Evolutionary conservation across 2,113 vertebrate genomes (phyloP).

Genomic region (Paramormyrops kingsleyae): DNA sequence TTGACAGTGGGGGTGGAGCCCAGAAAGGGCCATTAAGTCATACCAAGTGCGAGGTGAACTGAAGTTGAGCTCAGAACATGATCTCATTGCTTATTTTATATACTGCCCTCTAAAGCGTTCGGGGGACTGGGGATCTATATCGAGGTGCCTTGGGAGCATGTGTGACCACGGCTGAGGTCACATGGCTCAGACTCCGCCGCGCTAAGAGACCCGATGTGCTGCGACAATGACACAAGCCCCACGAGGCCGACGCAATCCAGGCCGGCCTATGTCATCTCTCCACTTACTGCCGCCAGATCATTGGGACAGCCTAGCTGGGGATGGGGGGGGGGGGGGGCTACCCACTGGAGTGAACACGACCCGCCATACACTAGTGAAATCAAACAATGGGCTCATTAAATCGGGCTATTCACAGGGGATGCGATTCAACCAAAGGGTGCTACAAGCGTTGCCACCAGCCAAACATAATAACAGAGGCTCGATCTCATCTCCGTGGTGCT

Average conservation of each 20-base stretch:
- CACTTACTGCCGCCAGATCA: background rate
- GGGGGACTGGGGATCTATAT: constrained; percentile 15
- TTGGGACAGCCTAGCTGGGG: background rate
- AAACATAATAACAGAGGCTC: background rate
- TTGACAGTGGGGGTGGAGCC: background rate
- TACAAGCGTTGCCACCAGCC: background rate
- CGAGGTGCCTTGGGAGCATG: constrained; percentile 21
- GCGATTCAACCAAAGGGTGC: background rate
- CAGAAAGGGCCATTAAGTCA: background rate
- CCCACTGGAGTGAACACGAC: background rate
- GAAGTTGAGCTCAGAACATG: background rate
- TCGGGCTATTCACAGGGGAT: background rate
- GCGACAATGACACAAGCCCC: constrained; percentile 30
- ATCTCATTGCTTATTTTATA: constrained; percentile 15
- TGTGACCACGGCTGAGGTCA: constrained; percentile 13
- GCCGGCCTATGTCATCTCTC: constrained; percentile 26
- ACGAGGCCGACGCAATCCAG: constrained; percentile 39
- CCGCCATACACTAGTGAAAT: background rate
- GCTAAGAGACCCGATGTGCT: background rate
- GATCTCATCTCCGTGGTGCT: background rate
- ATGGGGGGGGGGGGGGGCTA: background rate
- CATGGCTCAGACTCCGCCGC: constrained; percentile 11
- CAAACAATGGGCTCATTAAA: background rate
- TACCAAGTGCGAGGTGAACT: constrained; percentile 14
- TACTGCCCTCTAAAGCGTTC: background rate